Percentiles rank a stretch among this genome's conserved stretches.
These are phyloP conservation scores for Blastobasis adustella DNA, from an alignment of 2,888 invertebrate species.

Conservation along the genomic window DNA sequence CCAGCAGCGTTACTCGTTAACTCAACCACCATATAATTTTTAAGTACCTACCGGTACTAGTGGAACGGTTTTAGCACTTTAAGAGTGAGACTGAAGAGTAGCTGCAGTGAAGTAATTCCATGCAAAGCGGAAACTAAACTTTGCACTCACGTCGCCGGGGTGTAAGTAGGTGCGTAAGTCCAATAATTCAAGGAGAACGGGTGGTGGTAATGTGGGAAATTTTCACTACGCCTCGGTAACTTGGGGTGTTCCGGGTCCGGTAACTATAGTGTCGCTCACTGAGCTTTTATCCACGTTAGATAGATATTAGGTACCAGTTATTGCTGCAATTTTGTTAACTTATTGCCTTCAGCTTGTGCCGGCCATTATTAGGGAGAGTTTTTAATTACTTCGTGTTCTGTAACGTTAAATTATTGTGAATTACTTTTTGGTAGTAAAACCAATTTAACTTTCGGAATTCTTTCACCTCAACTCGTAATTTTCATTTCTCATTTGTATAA, in stretches of 20 bases:
- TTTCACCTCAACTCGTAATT: too few relatives aligned
- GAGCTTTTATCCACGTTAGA: conserved; percentile 20
- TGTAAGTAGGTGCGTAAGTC: conserved; percentile 63
- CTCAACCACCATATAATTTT: conserved; percentile 9
- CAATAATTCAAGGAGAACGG: conserved; percentile 62
- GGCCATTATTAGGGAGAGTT: too few relatives aligned
- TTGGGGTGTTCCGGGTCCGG: conserved; percentile 47
- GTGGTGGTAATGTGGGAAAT: conserved; percentile 64
- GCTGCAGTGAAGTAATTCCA: conserved; percentile 37
- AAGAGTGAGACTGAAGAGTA: background rate
- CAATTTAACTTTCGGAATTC: too few relatives aligned
- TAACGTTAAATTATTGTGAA: too few relatives aligned
- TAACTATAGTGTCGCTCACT: conserved; percentile 36
- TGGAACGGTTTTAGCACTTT: too few relatives aligned
- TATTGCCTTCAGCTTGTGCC: background rate
- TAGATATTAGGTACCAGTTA: conserved; percentile 17
- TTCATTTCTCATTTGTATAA: too few relatives aligned
- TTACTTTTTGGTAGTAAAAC: too few relatives aligned
- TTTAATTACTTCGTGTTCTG: too few relatives aligned
- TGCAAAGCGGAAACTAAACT: conserved; percentile 62
- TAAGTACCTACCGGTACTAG: too few relatives aligned
- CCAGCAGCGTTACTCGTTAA: conserved; percentile 33
- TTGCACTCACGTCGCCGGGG: conserved; percentile 52
- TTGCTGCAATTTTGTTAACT: background rate
- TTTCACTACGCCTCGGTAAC: conserved; percentile 48